phyloP scores from a whole-genome alignment of 30 jellyfish, hydroid and myxozoan genomes.

The Aurelia sp. region DNA sequence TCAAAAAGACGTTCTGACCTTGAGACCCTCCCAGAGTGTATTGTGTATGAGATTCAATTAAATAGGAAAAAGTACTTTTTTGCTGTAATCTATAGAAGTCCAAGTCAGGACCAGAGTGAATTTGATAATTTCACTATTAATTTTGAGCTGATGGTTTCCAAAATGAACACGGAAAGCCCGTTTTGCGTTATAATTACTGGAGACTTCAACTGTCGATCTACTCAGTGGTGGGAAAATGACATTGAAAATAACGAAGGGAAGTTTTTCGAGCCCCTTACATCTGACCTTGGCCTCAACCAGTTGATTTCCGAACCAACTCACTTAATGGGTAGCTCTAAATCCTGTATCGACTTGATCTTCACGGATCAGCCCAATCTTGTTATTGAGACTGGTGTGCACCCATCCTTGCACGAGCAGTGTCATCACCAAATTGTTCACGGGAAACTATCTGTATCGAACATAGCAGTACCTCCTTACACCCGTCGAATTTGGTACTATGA shows the following conservation, averaged over 20 bases:
- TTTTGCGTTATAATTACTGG: slow-evolving; percentile 31
- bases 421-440: slow-evolving; percentile 36
- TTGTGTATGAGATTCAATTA: neutral
- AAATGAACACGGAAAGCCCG: slow-evolving; percentile 35
- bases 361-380: neutral
- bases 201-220: slow-evolving; percentile 6
- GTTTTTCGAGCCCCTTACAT: too few relatives aligned
- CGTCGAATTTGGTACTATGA: neutral
- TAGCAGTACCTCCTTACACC: slow-evolving; percentile 19
- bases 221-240: too few relatives aligned
- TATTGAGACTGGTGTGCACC: slow-evolving; percentile 9
- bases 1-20: neutral
- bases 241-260: too few relatives aligned
- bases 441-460: slow-evolving; percentile 8
- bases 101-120: neutral
- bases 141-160: slow-evolving; percentile 42
- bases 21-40: neutral
- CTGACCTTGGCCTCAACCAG: too few relatives aligned
- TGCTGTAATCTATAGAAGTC: neutral
- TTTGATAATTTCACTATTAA: slow-evolving; percentile 23
- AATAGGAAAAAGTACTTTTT: neutral
- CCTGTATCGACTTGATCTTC: too few relatives aligned
- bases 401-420: slow-evolving; percentile 32
- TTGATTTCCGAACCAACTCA: too few relatives aligned
- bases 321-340: too few relatives aligned